Conservation (phyloP, 2,888 invertebrate species). For the Drosophila seclusa region DNA sequence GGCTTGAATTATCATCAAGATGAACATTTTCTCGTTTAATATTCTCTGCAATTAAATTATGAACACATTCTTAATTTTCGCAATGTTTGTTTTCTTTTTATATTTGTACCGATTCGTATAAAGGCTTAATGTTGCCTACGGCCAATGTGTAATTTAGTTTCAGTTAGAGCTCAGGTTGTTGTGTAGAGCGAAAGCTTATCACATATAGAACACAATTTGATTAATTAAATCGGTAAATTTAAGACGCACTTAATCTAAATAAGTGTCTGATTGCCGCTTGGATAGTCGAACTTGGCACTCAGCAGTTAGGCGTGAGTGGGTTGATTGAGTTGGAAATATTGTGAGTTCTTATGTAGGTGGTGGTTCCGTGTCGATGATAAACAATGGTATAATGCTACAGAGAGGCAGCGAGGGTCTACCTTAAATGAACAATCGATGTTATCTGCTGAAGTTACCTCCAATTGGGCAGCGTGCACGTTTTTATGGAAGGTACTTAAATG, state of each 20-base stretch:
- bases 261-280: conserved; percentile 56
- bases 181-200: conserved; percentile 10
- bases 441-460: conserved; percentile 46
- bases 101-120: background rate
- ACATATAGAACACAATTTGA: conserved; percentile 63
- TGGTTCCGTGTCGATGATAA: conserved; percentile 45
- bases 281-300: conserved; percentile 35
- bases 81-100: background rate
- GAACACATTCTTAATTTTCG: background rate
- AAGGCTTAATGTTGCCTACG: background rate
- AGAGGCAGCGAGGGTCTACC: conserved; percentile 32
- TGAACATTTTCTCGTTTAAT: background rate
- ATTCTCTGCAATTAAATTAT: background rate
- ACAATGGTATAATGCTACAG: conserved; percentile 41
- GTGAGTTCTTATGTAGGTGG: conserved; percentile 1
- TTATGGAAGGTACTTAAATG: conserved; percentile 57
- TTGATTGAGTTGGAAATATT: background rate
- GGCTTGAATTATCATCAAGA: background rate
- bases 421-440: conserved; percentile 70
- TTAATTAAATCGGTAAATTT: conserved; percentile 69
- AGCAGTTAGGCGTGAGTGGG: background rate
- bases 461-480: conserved; percentile 45
- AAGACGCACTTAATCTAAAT: conserved; percentile 62
- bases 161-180: background rate
- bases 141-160: background rate